Evolutionary conservation across 2,797 vertebrate species (phyloP).

Genomic region (Scleropages formosus): DNA sequence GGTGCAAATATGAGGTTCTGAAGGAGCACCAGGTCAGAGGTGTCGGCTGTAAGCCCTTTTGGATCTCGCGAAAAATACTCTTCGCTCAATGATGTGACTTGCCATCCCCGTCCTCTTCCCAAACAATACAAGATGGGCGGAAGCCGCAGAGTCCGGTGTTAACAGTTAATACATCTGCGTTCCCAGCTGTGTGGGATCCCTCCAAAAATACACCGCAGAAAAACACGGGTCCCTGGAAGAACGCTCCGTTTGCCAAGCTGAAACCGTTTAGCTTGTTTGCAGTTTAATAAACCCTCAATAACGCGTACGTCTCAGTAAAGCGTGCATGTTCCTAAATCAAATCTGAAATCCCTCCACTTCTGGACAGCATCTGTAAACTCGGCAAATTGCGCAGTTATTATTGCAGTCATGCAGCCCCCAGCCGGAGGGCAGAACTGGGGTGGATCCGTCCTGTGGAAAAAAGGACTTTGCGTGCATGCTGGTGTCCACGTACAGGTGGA

Average conservation of each 20-base stretch:
- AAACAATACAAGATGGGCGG: neutral
- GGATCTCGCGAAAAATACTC: neutral
- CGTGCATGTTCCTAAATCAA: neutral
- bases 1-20: neutral
- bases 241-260: neutral
- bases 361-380: neutral
- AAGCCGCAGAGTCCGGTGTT: neutral
- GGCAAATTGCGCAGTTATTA: neutral
- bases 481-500: no score
- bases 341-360: neutral
- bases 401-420: neutral
- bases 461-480: no score
- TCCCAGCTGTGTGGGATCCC: neutral
- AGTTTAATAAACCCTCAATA: neutral
- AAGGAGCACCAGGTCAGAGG: neutral
- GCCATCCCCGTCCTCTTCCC: neutral
- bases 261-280: neutral
- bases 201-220: neutral
- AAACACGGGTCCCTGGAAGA: neutral
- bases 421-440: neutral
- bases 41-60: neutral
- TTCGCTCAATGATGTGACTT: neutral
- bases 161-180: slow-evolving; percentile 21
- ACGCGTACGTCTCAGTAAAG: neutral
- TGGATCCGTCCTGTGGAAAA: no score